Evolutionary conservation across 2,113 vertebrate species (phyloP).

Genomic region (Mustelus asterias): DNA sequence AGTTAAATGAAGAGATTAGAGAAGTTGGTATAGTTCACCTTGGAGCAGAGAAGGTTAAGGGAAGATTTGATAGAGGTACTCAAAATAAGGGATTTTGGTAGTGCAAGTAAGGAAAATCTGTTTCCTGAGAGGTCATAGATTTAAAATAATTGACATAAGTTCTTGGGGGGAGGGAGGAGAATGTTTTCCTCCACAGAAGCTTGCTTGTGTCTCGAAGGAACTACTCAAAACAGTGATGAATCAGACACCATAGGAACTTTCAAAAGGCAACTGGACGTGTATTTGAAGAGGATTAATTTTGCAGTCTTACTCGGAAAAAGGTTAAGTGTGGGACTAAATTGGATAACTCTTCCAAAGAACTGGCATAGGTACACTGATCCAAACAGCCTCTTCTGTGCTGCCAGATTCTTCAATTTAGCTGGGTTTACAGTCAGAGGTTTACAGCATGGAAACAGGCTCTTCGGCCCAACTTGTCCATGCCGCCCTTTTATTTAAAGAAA

Average conservation of each 20-base stretch:
- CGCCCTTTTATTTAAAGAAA: no score
- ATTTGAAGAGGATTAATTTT: not conserved
- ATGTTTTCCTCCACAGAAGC: not conserved
- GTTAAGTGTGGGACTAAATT: not conserved
- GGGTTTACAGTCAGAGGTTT: no score
- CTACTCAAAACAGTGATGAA: not conserved
- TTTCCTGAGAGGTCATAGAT: not conserved
- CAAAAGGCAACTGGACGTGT: not conserved
- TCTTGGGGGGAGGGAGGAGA: not conserved
- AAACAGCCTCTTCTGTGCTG: not conserved
- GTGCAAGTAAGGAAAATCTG: no score
- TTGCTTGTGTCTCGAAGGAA: no score
- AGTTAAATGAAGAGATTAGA: not conserved
- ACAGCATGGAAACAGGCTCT: no score
- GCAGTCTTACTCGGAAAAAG: not conserved
- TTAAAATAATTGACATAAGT: not conserved
- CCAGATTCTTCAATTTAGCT: not conserved
- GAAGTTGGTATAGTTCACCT: not conserved
- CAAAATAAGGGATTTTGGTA: no score
- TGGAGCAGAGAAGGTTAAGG: not conserved
- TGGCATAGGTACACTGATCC: not conserved
- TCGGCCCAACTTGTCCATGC: no score
- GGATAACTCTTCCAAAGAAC: not conserved
- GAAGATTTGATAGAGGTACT: not conserved
- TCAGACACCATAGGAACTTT: not conserved